Evolutionary conservation across 2,113 vertebrate species (phyloP).

Genomic region (Rhineura floridana): DNA sequence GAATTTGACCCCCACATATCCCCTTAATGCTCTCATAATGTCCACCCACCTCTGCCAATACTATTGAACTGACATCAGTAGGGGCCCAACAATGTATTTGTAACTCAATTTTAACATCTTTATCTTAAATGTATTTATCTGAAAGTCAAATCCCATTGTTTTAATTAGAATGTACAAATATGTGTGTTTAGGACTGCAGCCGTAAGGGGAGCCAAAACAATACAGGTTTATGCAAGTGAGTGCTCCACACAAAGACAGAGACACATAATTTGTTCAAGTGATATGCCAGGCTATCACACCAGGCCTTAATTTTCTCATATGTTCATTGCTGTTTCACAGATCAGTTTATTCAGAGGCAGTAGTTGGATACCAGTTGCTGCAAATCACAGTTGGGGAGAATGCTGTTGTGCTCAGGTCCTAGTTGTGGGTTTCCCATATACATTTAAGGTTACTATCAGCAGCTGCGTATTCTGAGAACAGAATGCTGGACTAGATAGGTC

Average conservation of each 20-base stretch:
- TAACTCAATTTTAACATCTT: neutral
- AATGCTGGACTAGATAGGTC: too few relatives aligned
- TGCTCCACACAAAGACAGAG: neutral
- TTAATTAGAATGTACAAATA: too few relatives aligned
- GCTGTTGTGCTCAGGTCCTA: too few relatives aligned
- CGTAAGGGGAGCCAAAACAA: neutral
- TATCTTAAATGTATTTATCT: neutral
- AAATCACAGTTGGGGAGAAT: too few relatives aligned
- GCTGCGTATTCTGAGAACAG: too few relatives aligned
- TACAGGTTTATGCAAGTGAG: neutral
- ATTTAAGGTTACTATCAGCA: too few relatives aligned
- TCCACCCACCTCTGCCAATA: neutral
- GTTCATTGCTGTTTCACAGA: neutral
- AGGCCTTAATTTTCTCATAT: neutral
- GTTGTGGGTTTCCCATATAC: too few relatives aligned
- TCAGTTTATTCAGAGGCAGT: too few relatives aligned
- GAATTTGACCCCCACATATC: too few relatives aligned
- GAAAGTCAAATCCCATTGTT: neutral
- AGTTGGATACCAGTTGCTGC: too few relatives aligned
- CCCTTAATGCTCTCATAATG: too few relatives aligned
- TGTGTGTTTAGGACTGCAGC: neutral
- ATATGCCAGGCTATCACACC: neutral
- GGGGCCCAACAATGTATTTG: neutral
- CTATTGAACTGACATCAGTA: neutral
- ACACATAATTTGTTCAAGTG: neutral